phyloP scores from a whole-genome alignment of 1,140 invertebrate species.

The Aphaenogaster ashmeadi region DNA sequence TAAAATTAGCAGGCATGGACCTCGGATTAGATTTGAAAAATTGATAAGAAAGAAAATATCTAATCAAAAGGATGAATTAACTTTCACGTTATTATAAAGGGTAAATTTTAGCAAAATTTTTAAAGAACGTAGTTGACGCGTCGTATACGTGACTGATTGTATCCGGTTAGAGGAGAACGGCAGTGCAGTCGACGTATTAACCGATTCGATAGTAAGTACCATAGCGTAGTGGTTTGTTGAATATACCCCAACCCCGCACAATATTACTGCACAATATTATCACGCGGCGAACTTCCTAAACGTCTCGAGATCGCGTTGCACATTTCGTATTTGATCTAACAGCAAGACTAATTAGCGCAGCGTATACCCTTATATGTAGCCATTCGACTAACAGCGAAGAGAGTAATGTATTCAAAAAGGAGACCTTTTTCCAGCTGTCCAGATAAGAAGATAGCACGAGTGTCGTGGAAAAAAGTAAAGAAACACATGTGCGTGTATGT shows the following conservation, averaged over 20 bases:
- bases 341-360: slow-evolving; percentile 1
- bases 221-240: slow-evolving; percentile 43
- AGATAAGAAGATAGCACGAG: background rate
- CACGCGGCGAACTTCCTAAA: slow-evolving; percentile 23
- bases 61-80: slow-evolving; percentile 33
- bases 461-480: background rate
- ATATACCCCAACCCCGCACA: slow-evolving; percentile 47
- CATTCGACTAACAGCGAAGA: background rate
- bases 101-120: slow-evolving; percentile 26
- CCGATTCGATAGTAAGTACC: slow-evolving; percentile 24
- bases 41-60: background rate
- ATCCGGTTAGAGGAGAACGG: background rate
- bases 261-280: slow-evolving; percentile 60
- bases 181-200: slow-evolving; percentile 26
- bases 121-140: background rate
- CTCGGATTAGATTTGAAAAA: slow-evolving; percentile 9
- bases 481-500: background rate
- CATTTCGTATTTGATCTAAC: slow-evolving; percentile 19
- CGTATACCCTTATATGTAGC: background rate
- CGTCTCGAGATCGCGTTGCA: slow-evolving; percentile 2
- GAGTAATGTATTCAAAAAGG: background rate
- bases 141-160: background rate
- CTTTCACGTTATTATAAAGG: background rate
- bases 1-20: background rate
- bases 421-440: background rate